Evolutionary conservation across 2,797 vertebrate species (phyloP).

Genomic region (Falco naumanni): DNA sequence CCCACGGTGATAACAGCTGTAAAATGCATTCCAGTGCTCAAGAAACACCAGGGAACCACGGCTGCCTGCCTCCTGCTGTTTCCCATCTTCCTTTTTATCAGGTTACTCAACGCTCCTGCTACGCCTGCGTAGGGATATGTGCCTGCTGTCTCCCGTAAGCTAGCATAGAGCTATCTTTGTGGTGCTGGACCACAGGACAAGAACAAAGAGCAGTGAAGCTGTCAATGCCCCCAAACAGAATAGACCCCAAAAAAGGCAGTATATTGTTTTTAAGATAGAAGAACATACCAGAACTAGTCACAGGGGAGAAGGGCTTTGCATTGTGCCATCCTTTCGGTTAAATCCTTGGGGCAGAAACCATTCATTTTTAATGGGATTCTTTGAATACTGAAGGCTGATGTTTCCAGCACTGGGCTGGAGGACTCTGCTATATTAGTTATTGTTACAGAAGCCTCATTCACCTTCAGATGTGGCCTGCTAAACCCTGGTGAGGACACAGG

Average conservation of each 20-base stretch:
- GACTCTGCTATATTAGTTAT: neutral
- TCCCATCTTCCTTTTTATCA: neutral
- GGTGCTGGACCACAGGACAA: constrained; percentile 7
- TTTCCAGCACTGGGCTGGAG: constrained; percentile 2
- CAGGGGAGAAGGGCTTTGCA: constrained; percentile 17
- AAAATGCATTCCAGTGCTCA: neutral
- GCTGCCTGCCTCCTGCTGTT: neutral
- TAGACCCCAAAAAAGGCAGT: neutral
- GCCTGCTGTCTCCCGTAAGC: neutral
- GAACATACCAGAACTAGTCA: constrained; percentile 39
- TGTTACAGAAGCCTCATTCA: constrained; percentile 23
- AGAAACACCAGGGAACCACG: neutral
- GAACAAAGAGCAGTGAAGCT: constrained; percentile 34
- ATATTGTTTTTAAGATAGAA: constrained; percentile 52
- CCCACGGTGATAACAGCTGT: neutral
- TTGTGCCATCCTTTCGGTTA: constrained; percentile 21
- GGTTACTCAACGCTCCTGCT: neutral
- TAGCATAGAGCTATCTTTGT: neutral
- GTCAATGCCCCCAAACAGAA: neutral
- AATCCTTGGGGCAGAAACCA: constrained; percentile 31
- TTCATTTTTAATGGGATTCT: constrained; percentile 24
- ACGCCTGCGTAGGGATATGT: neutral
- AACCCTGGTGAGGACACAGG: neutral
- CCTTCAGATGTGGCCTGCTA: constrained; percentile 35
- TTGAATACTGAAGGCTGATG: constrained; percentile 43